Conservation (phyloP, 2,113 vertebrate species). For the Lagopus leucura region DNA sequence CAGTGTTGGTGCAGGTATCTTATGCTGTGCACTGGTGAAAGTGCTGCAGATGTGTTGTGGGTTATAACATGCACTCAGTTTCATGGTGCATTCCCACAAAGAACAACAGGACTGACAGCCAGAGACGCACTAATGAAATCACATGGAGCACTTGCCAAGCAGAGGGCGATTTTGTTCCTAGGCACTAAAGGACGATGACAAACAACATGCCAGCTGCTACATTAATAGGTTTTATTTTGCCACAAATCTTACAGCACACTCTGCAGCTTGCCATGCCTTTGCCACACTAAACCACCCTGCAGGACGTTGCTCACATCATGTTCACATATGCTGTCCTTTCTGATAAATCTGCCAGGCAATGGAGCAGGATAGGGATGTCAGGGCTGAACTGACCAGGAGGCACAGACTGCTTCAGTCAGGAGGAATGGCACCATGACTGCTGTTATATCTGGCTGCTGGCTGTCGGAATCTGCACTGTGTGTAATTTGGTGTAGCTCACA, state of each 20-base stretch:
- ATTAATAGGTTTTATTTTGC: background rate
- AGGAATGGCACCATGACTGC: background rate
- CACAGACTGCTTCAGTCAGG: background rate
- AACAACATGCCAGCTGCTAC: background rate
- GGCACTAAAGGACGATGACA: background rate
- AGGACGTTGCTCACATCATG: background rate
- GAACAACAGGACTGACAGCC: slow-evolving; percentile 4
- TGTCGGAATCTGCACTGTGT: background rate
- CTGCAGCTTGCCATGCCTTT: slow-evolving; percentile 9
- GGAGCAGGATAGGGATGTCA: background rate
- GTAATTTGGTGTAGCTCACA: background rate
- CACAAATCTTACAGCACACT: background rate
- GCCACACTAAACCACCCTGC: background rate
- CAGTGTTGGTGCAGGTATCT: too few relatives aligned
- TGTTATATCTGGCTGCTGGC: background rate
- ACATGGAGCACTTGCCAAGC: background rate
- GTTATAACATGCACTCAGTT: background rate
- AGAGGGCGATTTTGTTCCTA: background rate
- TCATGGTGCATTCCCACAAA: background rate
- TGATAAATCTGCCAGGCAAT: background rate
- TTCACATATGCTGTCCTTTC: background rate
- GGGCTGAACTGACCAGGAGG: background rate
- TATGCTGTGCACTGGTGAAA: background rate
- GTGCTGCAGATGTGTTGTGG: rapidly evolving
- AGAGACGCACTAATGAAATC: background rate